Evolutionary conservation across 2,888 invertebrate genomes (phyloP).

Genomic region (Sarcophaga carnaria): DNA sequence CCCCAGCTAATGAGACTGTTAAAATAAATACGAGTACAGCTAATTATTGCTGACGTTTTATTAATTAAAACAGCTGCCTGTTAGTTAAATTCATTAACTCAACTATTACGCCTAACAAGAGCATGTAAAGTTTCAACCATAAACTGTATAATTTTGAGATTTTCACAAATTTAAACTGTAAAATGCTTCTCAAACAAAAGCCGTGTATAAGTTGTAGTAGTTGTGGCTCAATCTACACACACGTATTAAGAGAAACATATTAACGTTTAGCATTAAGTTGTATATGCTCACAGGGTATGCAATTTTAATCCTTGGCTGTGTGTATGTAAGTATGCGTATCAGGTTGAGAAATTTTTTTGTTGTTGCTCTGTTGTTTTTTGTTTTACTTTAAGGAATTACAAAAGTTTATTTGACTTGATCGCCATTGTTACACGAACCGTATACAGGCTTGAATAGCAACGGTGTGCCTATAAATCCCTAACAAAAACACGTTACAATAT

Average conservation of each 20-base stretch:
- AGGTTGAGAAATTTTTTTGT: too few species aligned
- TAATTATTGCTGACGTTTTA: background rate
- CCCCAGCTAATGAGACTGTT: background rate
- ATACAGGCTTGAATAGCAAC: background rate
- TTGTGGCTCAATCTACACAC: too few species aligned
- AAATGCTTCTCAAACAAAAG: background rate
- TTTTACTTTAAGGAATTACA: slow-evolving; percentile 30
- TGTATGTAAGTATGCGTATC: background rate
- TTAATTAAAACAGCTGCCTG: background rate
- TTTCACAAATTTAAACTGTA: background rate
- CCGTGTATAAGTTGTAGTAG: background rate
- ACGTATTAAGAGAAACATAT: too few species aligned
- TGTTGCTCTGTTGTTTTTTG: background rate
- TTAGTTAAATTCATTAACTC: background rate
- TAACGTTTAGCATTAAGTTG: too few species aligned
- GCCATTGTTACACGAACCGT: slow-evolving; percentile 23
- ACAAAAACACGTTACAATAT: slow-evolving; percentile 10
- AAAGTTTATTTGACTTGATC: slow-evolving; percentile 26
- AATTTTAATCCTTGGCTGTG: background rate
- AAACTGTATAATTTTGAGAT: too few species aligned
- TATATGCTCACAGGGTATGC: background rate
- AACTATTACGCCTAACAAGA: background rate
- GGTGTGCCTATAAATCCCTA: slow-evolving; percentile 17
- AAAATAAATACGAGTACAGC: background rate
- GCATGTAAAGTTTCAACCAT: background rate